These are phyloP conservation scores for Propithecus deckenii DNA, from an alignment of 2,797 vertebrate species.

Conservation along the genomic window DNA sequence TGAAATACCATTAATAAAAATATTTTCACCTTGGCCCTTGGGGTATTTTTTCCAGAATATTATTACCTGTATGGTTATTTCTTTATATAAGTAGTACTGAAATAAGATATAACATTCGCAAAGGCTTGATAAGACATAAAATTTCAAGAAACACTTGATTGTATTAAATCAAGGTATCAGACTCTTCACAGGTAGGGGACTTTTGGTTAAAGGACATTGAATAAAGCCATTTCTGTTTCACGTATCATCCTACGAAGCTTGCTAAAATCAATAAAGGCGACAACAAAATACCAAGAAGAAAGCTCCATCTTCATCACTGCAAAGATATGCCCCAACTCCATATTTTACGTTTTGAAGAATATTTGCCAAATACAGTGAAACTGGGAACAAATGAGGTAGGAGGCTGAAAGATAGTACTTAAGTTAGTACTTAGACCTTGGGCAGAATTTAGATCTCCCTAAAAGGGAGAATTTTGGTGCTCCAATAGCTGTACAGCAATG, in stretches of 20 bases:
- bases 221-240: not conserved
- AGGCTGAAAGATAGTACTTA: not conserved
- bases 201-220: not conserved
- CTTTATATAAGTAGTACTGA: not conserved
- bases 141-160: not conserved
- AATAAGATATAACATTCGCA: not conserved
- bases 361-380: not conserved
- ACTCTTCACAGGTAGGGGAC: not conserved
- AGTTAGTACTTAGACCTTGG: not conserved
- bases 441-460: not conserved
- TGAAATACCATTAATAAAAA: not conserved
- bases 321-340: not conserved
- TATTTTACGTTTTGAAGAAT: not conserved
- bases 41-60: not conserved
- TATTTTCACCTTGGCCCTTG: not conserved
- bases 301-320: not conserved
- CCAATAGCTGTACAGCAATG: fast-evolving
- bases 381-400: not conserved
- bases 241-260: not conserved
- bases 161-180: not conserved
- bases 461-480: not conserved
- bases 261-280: not conserved
- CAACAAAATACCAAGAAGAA: not conserved
- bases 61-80: not conserved
- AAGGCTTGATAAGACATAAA: not conserved